These are phyloP conservation scores for Lytechinus pictus DNA, from an alignment of 35 echinoderm and acorn worm species.

Conservation along the genomic window DNA sequence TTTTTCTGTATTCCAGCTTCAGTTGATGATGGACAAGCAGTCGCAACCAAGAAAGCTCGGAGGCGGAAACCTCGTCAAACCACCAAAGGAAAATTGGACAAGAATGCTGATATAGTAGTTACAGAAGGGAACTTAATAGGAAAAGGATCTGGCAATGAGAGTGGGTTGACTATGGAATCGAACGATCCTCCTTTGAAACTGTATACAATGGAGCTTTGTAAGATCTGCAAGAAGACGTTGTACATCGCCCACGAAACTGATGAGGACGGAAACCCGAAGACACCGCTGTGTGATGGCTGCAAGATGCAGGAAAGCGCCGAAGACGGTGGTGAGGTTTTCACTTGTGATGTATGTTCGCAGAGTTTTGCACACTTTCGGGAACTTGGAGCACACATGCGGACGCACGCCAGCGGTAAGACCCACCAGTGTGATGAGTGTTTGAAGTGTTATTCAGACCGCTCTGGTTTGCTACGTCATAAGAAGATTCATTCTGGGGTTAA, in stretches of 20 bases:
- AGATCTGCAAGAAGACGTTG: not conserved
- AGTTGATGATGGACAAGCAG: not conserved
- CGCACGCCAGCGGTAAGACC: not conserved
- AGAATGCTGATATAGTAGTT: not conserved
- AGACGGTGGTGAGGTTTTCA: not conserved
- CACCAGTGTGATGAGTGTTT: not conserved
- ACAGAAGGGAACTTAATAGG: not conserved
- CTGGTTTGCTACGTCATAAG: not conserved
- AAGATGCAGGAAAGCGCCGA: not conserved
- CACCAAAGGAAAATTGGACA: not conserved
- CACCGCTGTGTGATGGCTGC: not conserved
- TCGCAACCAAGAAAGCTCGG: not conserved
- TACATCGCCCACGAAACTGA: not conserved
- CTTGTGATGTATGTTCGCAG: not conserved
- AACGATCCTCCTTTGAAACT: not conserved
- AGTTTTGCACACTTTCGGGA: not conserved
- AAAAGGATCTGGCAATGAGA: not conserved
- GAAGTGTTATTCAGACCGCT: not conserved
- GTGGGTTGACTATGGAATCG: not conserved
- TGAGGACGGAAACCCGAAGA: not conserved
- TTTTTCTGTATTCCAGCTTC: not conserved
- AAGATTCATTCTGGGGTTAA: not conserved
- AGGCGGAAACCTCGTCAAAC: not conserved
- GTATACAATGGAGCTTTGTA: not conserved
- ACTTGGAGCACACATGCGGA: not conserved